Base-by-base conservation (phyloP, 92 coral and sea anemone genomes). In the Scolanthus callimorphus region DNA sequence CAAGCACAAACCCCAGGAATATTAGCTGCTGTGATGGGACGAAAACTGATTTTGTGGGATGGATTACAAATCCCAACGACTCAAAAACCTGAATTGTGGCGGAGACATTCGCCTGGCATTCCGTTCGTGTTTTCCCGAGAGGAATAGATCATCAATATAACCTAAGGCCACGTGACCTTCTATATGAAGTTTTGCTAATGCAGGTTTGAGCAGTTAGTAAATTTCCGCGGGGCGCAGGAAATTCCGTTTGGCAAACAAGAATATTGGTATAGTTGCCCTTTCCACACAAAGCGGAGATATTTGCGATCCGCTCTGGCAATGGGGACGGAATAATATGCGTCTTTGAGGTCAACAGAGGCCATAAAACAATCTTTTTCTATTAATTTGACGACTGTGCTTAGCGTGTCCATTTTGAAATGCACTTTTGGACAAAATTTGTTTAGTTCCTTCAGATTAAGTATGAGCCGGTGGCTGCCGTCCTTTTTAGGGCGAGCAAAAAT, bases 201-300 rank as follows among this genome's bases (percentile, higher is more conserved):
- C 55, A 9, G 71, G 79, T 25, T 62, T 72, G 9, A 72, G 30
- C 4, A 72, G 55, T 31, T 72, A 20, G 72, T 72, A 53, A 63
- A 72, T 24, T 45, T 29, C 0, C 79, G 64, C 25, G 79, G 79
- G 2, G 72, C 72, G 45, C 72, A 65, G 2, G 79, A 69, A 2
- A 72, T 27, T 0, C 79, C 71, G 39, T 72, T 72, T 6, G 15
- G 41, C 41, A 34, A 34, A 34, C 41, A 34, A 34, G 41, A 6
- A 34, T 34, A 34, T 34, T 34, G 41, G 15, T 34, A 34, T 15
- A 34, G 41, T 34, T 34, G 6, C 8, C 15, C 41, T 6, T 34
- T 34, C 15, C 41, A 34, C 8, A 6, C 8, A 34, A 34, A 34
- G 15, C 41, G 15, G 15, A 34, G 15, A 34, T 34, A 6, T 34